A percentile compares a stretch with the other conserved stretches of the same genome.
These are phyloP conservation scores for Lagocephalus sceleratus DNA, from an alignment of 2,797 vertebrate species.

Conservation along the genomic window DNA sequence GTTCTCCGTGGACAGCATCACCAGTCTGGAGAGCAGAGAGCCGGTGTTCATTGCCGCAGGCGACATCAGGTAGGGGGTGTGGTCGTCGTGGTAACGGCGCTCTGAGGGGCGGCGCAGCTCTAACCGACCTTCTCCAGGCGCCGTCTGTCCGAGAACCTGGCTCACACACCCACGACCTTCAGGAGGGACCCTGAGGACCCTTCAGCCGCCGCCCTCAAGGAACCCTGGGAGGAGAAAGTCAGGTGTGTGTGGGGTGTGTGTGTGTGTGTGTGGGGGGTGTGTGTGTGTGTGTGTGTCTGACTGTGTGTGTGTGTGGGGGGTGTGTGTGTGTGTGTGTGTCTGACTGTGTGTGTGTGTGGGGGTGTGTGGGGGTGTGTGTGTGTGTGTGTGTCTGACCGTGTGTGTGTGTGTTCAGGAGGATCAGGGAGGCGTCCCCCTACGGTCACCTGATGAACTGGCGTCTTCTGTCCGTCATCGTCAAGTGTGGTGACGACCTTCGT, in stretches of 20 bases:
- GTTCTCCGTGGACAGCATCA: constrained; percentile 97
- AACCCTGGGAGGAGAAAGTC: constrained; percentile 97
- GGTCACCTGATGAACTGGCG: constrained; percentile 90
- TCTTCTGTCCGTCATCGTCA: constrained; percentile 93
- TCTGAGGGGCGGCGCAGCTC: too few species aligned
- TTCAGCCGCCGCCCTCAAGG: constrained; percentile 91
- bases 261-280: too few species aligned
- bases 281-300: not conserved
- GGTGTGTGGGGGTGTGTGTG: not conserved
- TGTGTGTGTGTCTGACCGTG: not conserved
- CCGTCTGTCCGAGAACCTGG: constrained; percentile 90
- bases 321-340: constrained; percentile 40
- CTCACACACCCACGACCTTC: constrained; percentile 89
- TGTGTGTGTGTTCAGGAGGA: constrained; percentile 75
- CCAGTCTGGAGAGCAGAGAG: constrained; percentile 94
- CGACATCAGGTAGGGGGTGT: constrained; percentile 83
- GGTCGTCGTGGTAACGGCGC: too few species aligned
- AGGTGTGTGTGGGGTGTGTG: constrained; percentile 67
- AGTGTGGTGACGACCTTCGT: constrained; percentile 92
- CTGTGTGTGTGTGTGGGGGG: constrained; percentile 45
- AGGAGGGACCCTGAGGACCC: constrained; percentile 90
- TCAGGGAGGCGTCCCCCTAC: constrained; percentile 90
- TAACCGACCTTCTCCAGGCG: constrained; percentile 78
- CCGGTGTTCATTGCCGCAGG: constrained; percentile 93
- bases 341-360: not conserved